Conservation (phyloP, 37 sponge, comb jelly and placozoan species). For the Dysidea cf. avara region DNA sequence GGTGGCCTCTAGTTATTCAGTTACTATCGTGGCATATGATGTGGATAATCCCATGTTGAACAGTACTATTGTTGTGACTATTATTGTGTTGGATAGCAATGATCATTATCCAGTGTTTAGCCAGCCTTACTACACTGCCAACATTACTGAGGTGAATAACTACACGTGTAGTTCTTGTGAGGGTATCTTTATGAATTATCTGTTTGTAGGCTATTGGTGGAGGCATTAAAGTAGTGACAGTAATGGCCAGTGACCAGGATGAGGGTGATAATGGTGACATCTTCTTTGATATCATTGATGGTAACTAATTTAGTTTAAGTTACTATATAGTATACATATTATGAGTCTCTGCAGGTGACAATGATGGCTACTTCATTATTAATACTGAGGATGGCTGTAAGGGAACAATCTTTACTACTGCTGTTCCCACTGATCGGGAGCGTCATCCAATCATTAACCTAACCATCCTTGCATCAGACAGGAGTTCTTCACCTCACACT, state of each 20-base stretch:
- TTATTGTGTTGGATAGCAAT: conserved; percentile 5
- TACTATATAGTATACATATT: conserved; percentile 1
- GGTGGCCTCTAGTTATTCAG: not conserved
- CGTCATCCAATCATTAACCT: conserved; percentile 8
- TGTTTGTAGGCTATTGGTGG: too few relatives aligned
- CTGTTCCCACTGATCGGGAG: not conserved
- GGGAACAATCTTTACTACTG: not conserved
- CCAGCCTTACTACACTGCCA: too few relatives aligned
- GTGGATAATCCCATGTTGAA: not conserved
- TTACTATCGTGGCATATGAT: conserved; percentile 9
- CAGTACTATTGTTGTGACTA: not conserved
- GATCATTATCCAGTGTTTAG: too few relatives aligned
- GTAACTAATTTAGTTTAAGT: not conserved
- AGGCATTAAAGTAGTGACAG: too few relatives aligned
- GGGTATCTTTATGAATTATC: too few relatives aligned
- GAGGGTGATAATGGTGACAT: conserved; percentile 14
- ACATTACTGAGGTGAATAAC: too few relatives aligned
- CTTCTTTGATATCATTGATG: conserved; percentile 1
- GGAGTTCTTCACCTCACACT: too few relatives aligned
- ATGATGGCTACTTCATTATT: conserved; percentile 3
- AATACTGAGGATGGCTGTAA: not conserved
- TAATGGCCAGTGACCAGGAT: too few relatives aligned
- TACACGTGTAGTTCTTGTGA: too few relatives aligned
- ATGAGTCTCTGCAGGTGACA: not conserved
- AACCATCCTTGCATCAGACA: not conserved